These are phyloP conservation scores for Melanotaenia maccullochi DNA, from an alignment of 2,797 vertebrate species.

Conservation along the genomic window DNA sequence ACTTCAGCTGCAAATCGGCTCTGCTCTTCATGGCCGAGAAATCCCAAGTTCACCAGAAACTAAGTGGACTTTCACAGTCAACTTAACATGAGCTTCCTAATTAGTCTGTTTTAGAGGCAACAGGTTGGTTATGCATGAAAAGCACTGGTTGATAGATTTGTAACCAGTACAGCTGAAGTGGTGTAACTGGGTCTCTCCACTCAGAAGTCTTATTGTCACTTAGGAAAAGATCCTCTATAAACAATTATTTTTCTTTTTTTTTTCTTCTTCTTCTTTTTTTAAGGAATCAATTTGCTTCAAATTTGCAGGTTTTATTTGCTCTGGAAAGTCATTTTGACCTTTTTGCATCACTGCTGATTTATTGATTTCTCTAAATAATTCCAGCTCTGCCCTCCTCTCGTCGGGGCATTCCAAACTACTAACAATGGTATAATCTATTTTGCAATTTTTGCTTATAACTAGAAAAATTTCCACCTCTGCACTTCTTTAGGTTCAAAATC, in stretches of 20 bases:
- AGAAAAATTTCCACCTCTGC: neutral
- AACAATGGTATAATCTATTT: neutral
- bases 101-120: conserved; percentile 4
- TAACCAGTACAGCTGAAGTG: neutral
- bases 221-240: neutral
- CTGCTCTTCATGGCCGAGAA: neutral
- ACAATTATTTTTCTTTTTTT: neutral
- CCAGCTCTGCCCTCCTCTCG: neutral
- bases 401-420: neutral
- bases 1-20: neutral
- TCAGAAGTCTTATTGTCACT: neutral
- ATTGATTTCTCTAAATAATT: neutral
- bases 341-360: neutral
- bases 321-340: neutral
- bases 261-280: neutral
- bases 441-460: neutral
- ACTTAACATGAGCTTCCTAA: neutral
- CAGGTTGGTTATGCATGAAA: neutral
- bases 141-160: neutral
- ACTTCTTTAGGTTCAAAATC: no score
- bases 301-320: neutral
- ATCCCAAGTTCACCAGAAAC: neutral
- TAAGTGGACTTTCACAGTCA: neutral
- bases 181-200: neutral
- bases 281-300: neutral